Percentiles rank a stretch among this genome's conserved stretches.
Conservation (phyloP, 1,140 invertebrate species). For the Pteromalus puparum region DNA sequence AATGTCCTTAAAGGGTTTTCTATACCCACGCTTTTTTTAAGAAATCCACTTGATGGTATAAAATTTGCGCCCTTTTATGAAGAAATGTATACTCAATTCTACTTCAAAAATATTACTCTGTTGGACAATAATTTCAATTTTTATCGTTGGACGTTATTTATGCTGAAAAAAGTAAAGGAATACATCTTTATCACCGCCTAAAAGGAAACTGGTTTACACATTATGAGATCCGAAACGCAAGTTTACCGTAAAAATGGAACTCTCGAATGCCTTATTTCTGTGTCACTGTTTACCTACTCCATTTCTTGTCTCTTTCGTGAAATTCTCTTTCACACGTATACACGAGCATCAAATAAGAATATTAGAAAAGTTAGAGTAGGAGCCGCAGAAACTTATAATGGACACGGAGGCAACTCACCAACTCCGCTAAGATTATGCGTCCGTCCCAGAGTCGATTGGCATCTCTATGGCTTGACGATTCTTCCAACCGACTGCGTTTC, state of each 20-base stretch:
- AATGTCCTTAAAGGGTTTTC: no score
- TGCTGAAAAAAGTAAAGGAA: no score
- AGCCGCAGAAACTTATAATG: slow-evolving; percentile 12
- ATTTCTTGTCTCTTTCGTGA: background rate
- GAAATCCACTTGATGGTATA: no score
- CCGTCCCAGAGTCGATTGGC: background rate
- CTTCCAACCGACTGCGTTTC: background rate
- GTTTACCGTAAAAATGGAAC: background rate
- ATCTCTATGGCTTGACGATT: background rate
- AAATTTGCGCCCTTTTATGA: no score
- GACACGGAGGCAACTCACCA: background rate
- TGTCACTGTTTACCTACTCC: background rate
- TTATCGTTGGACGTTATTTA: no score
- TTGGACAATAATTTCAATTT: no score
- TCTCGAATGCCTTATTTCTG: background rate
- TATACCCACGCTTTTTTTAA: no score
- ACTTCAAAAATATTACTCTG: no score
- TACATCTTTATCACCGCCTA: no score
- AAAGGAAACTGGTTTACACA: no score
- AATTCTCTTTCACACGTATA: background rate
- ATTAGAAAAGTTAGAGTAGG: slow-evolving; percentile 23
- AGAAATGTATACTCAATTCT: no score
- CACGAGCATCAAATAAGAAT: background rate
- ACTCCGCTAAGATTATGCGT: background rate
- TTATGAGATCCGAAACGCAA: background rate